phyloP scores from a whole-genome alignment of 2,888 invertebrate species.

The Drosophila demipolita region DNA sequence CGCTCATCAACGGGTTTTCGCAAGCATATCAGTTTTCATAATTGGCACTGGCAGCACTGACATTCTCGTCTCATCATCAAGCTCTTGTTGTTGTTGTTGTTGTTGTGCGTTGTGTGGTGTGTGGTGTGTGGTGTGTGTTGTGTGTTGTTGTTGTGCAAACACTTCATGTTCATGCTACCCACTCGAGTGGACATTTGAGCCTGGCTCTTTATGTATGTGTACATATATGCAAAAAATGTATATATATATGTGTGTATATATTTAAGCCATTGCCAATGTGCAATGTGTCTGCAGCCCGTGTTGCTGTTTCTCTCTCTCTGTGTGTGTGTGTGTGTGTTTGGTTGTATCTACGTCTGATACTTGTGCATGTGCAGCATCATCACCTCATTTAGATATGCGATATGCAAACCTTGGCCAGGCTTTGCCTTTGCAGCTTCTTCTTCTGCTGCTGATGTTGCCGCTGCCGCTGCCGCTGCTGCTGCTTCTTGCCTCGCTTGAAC shows the following conservation, averaged over 20 bases:
- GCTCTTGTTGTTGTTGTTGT: conserved; percentile 9
- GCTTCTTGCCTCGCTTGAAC: conserved; percentile 61
- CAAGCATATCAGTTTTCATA: conserved; percentile 81
- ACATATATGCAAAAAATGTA: conserved; percentile 19
- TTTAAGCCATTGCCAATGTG: conserved; percentile 54
- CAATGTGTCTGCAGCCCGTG: conserved; percentile 43
- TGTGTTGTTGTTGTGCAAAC: conserved; percentile 69
- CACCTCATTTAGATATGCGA: conserved; percentile 79
- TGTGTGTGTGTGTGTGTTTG: conserved; percentile 41
- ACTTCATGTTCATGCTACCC: conserved; percentile 81
- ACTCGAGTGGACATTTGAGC: conserved; percentile 80
- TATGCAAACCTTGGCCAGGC: conserved; percentile 72
- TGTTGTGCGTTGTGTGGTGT: conserved; percentile 12
- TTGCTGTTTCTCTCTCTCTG: conserved; percentile 28
- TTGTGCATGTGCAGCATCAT: conserved; percentile 77
- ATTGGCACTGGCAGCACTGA: conserved; percentile 76
- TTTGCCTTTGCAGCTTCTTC: conserved; percentile 36
- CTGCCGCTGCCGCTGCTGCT: conserved; percentile 20
- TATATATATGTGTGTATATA: conserved; percentile 37
- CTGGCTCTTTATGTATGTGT: conserved; percentile 53
- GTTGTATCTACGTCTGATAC: conserved; percentile 73
- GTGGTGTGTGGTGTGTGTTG: conserved; percentile 13
- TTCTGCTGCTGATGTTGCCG: conserved; percentile 26
- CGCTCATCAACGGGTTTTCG: conserved; percentile 78
- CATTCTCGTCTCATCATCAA: conserved; percentile 46